Base-by-base conservation (phyloP, 2,888 invertebrate genomes). In the Phymatocera aterrima region DNA sequence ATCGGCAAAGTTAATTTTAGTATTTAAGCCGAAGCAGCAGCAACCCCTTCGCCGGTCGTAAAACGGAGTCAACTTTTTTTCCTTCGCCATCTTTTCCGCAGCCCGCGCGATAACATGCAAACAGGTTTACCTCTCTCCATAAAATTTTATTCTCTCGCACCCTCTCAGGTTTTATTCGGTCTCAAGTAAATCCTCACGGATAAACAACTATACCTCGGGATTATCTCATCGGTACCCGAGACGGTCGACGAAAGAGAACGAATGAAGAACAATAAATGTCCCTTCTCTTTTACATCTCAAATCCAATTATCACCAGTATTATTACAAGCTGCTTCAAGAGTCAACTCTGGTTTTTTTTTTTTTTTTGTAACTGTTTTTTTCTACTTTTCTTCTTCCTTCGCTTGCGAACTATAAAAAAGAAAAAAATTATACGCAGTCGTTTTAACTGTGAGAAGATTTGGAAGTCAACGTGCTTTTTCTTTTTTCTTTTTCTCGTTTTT, bases 61-160 rank as follows among this genome's bases (percentile, higher is more conserved):
- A 72, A 72, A 72, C 48, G 34, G 34, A 72, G 72, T 72, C 72
- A 70, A 48, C 70, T 34, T 51, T 72, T 64, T 48, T 51, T 31
- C 3, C 48, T 31, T 70, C 31, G 40, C 24, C 10, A n/a, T n/a
- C 3, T 48, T 64, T 48, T 46, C 28, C 6, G 15, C 28, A 43
- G 43, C n/a, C n/a, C 31, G 43, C 54, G 54, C 68, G 68, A 68
- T 68, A 68, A 68, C 68, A 43, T 24, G 68, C 28, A 68, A 68
- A 68, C 72, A 51, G 72, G 72, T 68, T 68, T 68, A 72, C 60
- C 60, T n/a, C 57, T 72, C 43, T 72, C 72, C 48, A 72, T 72
- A 72, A 72, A 72, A 18, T 48, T 72, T 72, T 72, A 72, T 72
- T 48, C 72, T 51, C 18, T 48, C 48, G n/a, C n/a, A 72, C 72